phyloP scores from a whole-genome alignment of 2,797 vertebrate species.

The Myotis planiceps region DNA sequence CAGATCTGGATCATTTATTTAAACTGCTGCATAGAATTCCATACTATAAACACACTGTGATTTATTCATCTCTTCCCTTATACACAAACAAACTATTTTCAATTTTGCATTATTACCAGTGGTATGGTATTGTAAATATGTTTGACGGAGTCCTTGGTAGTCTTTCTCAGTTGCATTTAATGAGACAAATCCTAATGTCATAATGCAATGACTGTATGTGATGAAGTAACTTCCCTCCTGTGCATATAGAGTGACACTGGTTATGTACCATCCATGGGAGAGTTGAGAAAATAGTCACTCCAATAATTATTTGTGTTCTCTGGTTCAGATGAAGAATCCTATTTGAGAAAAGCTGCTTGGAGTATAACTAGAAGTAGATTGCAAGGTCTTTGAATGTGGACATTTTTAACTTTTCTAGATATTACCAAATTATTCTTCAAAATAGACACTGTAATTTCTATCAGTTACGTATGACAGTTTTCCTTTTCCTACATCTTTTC shows the following conservation, averaged over 20 bases:
- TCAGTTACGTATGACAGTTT: neutral
- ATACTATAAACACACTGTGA: neutral
- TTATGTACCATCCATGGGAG: neutral
- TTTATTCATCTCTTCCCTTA: neutral
- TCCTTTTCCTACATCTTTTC: neutral
- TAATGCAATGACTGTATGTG: neutral
- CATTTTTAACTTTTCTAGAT: constrained; percentile 7
- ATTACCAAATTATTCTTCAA: neutral
- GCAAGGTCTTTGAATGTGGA: neutral
- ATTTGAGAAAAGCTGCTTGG: neutral
- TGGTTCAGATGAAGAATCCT: neutral
- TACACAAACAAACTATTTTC: neutral
- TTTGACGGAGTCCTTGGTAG: neutral
- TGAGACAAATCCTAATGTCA: neutral
- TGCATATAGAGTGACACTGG: neutral
- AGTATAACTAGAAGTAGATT: neutral
- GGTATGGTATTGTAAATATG: neutral
- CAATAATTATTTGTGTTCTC: neutral
- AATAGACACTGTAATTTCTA: neutral
- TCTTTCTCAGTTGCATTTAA: neutral
- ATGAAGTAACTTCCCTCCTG: neutral
- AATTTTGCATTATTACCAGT: neutral
- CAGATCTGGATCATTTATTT: neutral
- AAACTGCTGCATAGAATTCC: neutral
- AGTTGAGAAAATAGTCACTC: constrained; percentile 7